A percentile compares a stretch with the other conserved stretches of the same genome.
phyloP scores from a whole-genome alignment of 2,113 vertebrate genomes.

The Gymnarchus niloticus region DNA sequence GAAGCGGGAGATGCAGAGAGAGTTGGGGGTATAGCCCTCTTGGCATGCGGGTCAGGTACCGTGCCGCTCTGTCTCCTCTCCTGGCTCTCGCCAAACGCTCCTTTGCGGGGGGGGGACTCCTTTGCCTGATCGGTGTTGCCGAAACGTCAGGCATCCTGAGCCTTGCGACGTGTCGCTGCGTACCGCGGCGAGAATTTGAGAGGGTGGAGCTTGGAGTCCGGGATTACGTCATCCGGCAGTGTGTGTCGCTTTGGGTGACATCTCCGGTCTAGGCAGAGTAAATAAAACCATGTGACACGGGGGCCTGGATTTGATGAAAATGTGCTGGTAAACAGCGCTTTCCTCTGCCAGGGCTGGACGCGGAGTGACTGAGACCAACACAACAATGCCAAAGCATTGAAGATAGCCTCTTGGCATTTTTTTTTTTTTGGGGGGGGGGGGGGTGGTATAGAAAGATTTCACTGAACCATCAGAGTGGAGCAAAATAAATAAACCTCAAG shows the following conservation, averaged over 20 bases:
- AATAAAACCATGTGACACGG: neutral
- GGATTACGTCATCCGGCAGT: neutral
- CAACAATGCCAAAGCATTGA: neutral
- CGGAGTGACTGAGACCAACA: neutral
- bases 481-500: neutral
- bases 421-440: no score
- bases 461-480: neutral
- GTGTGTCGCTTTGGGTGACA: neutral
- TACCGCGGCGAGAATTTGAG: neutral
- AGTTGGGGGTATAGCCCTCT: neutral
- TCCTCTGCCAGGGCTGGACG: no score
- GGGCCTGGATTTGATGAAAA: neutral
- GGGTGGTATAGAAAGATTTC: neutral
- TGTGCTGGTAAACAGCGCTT: no score
- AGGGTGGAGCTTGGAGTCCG: neutral
- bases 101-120: neutral
- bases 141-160: neutral
- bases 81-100: neutral
- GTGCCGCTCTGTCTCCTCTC: neutral
- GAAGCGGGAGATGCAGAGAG: neutral
- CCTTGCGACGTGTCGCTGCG: neutral
- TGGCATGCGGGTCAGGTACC: constrained; percentile 23
- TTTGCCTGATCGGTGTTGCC: neutral
- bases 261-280: neutral
- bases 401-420: neutral